Conservation (phyloP, 2,797 vertebrate genomes). For the Distichodus sexfasciatus region DNA sequence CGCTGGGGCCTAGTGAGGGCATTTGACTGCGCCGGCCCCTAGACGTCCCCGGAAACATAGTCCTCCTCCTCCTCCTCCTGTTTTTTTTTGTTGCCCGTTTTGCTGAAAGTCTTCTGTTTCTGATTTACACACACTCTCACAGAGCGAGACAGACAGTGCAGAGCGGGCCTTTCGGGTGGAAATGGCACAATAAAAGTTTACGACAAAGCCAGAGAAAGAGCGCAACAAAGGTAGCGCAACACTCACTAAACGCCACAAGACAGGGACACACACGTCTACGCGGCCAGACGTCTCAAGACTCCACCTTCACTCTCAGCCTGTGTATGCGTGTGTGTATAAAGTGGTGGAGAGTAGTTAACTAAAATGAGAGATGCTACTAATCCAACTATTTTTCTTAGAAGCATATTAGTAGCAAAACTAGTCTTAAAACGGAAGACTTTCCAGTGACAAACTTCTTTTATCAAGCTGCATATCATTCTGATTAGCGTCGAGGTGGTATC, state of each 20-base stretch:
- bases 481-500: too few species aligned
- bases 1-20: too few species aligned
- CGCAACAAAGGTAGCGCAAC: not conserved
- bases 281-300: too few species aligned
- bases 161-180: not conserved
- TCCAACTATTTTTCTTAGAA: too few species aligned
- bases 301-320: not conserved
- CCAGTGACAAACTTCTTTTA: too few species aligned
- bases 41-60: conserved; percentile 13
- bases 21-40: not conserved
- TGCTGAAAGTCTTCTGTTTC: conserved; percentile 16
- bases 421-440: too few species aligned
- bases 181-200: not conserved
- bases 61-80: conserved; percentile 23
- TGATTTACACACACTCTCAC: not conserved
- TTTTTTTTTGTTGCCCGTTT: conserved; percentile 30
- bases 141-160: not conserved
- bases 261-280: conserved; percentile 20
- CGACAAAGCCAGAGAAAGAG: not conserved
- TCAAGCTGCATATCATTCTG: too few species aligned
- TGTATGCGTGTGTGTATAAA: not conserved
- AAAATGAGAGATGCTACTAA: too few species aligned
- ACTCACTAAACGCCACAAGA: not conserved
- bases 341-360: too few species aligned
- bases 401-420: too few species aligned